These are phyloP conservation scores for Epinephelus moara DNA, from an alignment of 2,113 vertebrate genomes.

Conservation along the genomic window DNA sequence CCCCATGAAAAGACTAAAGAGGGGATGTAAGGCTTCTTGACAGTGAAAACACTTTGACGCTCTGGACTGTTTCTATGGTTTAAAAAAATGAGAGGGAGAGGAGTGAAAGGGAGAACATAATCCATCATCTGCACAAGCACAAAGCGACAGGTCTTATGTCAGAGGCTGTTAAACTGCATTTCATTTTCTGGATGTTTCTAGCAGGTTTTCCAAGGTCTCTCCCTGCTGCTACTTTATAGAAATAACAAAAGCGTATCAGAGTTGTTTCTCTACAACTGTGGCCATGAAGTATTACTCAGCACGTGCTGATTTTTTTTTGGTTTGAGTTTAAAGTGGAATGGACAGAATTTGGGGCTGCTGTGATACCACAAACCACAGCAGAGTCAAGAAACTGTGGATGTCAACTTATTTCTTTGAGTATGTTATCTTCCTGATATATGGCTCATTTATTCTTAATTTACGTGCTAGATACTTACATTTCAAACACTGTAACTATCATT, in stretches of 20 bases:
- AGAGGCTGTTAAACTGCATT: slow-evolving; percentile 47
- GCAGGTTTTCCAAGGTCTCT: slow-evolving; percentile 7
- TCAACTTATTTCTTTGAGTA: not conserved
- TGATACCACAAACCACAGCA: slow-evolving; percentile 12
- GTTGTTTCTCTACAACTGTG: slow-evolving; percentile 4
- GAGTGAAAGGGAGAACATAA: slow-evolving; percentile 47
- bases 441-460: no score
- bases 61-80: slow-evolving; percentile 35
- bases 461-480: no score
- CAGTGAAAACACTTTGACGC: slow-evolving; percentile 56
- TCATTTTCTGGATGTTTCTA: slow-evolving; percentile 33
- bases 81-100: slow-evolving; percentile 28
- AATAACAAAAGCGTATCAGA: not conserved
- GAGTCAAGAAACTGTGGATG: not conserved
- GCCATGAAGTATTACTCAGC: not conserved
- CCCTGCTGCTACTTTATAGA: slow-evolving; percentile 3
- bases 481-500: no score
- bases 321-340: not conserved
- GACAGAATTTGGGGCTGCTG: slow-evolving; percentile 2
- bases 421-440: not conserved
- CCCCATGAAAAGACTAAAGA: slow-evolving; percentile 22
- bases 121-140: slow-evolving; percentile 45
- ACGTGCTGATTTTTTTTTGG: not conserved
- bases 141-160: slow-evolving; percentile 21
- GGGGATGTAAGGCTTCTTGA: slow-evolving; percentile 40